Evolutionary conservation across 2,797 vertebrate genomes (phyloP).

Genomic region (Sebastiscus albofasciatus): DNA sequence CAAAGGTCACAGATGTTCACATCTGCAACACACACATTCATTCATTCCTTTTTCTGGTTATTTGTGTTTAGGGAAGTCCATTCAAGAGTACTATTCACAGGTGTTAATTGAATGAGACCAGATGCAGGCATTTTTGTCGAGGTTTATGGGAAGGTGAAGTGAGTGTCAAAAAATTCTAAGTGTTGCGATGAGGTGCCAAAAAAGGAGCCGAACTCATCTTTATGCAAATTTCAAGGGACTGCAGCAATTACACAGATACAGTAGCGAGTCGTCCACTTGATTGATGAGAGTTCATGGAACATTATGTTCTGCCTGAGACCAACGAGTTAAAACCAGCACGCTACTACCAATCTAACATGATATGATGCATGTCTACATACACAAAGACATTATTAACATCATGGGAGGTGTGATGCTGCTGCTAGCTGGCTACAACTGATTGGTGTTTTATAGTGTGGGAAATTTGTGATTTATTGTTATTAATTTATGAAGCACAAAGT

Average conservation of each 20-base stretch:
- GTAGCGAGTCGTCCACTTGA: conserved; percentile 28
- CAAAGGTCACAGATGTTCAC: conserved; percentile 27
- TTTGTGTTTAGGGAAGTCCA: conserved; percentile 20
- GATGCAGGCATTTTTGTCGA: conserved; percentile 26
- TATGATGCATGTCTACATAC: not conserved
- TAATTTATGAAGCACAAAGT: not conserved
- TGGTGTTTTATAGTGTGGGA: not conserved
- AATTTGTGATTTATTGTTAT: not conserved
- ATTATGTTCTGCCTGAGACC: conserved; percentile 22
- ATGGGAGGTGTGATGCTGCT: not conserved
- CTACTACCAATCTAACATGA: not conserved
- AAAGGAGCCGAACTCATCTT: conserved; percentile 62
- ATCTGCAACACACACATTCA: conserved; percentile 10
- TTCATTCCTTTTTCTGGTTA: conserved; percentile 2
- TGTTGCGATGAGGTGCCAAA: conserved; percentile 26
- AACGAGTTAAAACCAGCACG: not conserved
- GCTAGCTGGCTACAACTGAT: not conserved
- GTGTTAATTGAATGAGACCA: conserved; percentile 36
- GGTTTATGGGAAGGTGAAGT: conserved; percentile 35
- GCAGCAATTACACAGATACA: conserved; percentile 40
- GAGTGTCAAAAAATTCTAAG: conserved; percentile 26
- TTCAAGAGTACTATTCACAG: not conserved
- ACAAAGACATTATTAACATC: not conserved
- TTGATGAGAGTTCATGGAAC: conserved; percentile 31
- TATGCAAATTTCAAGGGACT: conserved; percentile 52